A percentile compares a stretch with the other conserved stretches of the same genome.
Evolutionary conservation across 2,113 vertebrate species (phyloP).

Genomic region (Rousettus leschenaultii): DNA sequence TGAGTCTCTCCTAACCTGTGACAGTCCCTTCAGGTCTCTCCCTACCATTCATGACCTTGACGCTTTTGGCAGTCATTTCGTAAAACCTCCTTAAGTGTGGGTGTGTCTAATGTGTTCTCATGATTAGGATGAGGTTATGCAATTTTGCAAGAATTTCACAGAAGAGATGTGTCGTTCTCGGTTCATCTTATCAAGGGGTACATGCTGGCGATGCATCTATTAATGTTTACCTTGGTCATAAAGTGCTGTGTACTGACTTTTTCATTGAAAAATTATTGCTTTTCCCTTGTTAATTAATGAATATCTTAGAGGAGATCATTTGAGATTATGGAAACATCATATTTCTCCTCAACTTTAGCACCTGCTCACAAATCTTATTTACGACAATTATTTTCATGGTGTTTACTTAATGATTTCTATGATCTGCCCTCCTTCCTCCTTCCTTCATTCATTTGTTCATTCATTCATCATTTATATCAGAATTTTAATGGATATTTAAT

Average conservation of each 20-base stretch:
- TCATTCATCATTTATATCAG: neutral
- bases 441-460: neutral
- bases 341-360: neutral
- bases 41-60: neutral
- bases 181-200: neutral
- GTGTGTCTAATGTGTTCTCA: neutral
- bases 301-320: neutral
- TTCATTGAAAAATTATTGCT: neutral
- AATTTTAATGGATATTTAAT: neutral
- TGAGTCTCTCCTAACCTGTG: neutral
- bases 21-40: neutral
- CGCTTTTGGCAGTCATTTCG: neutral
- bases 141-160: neutral
- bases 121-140: neutral
- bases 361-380: neutral
- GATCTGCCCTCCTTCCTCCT: neutral
- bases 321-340: neutral
- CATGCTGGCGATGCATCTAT: fast-evolving
- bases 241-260: neutral
- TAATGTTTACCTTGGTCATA: neutral
- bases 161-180: neutral
- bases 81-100: neutral
- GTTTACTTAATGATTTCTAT: neutral
- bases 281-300: neutral
- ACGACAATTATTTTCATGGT: neutral